Evolutionary conservation across 2,888 invertebrate species (phyloP).

Genomic region (Agriotes lineatus): DNA sequence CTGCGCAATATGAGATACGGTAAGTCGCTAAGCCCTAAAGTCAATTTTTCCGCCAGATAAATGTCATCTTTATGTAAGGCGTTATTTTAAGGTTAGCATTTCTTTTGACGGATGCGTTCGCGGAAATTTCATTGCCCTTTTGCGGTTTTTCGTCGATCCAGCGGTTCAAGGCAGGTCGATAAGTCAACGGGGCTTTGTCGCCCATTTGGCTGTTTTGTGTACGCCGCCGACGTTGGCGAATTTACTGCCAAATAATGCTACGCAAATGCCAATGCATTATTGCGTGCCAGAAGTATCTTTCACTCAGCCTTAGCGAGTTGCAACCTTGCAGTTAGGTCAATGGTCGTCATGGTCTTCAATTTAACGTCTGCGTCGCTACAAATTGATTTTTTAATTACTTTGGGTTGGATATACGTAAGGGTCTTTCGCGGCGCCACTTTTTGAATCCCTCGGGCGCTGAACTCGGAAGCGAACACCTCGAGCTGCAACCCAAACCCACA

Average conservation of each 20-base stretch:
- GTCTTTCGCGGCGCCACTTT: background rate
- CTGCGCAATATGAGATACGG: background rate
- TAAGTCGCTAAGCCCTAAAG: too few relatives aligned
- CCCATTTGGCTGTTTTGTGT: background rate
- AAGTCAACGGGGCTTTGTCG: background rate
- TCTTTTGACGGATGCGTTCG: background rate
- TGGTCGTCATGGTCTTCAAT: conserved; percentile 48
- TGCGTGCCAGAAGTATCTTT: conserved; percentile 21
- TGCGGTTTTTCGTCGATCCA: background rate
- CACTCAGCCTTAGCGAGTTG: conserved; percentile 24
- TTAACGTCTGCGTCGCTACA: conserved; percentile 30
- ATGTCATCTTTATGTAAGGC: too few relatives aligned
- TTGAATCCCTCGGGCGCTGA: background rate
- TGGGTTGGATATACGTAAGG: conserved; percentile 2
- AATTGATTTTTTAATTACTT: conserved; percentile 30
- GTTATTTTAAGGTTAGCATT: conserved; percentile 10
- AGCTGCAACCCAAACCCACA: too few relatives aligned
- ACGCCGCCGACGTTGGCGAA: background rate
- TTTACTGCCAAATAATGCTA: conserved; percentile 1
- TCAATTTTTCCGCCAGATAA: background rate
- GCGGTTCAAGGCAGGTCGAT: background rate
- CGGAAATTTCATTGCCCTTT: background rate
- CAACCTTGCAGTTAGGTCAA: conserved; percentile 47
- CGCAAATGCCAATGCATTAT: conserved; percentile 20
- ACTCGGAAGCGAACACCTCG: too few relatives aligned